Conservation (phyloP, 2,113 vertebrate species). For the Carassius auratus region DNA sequence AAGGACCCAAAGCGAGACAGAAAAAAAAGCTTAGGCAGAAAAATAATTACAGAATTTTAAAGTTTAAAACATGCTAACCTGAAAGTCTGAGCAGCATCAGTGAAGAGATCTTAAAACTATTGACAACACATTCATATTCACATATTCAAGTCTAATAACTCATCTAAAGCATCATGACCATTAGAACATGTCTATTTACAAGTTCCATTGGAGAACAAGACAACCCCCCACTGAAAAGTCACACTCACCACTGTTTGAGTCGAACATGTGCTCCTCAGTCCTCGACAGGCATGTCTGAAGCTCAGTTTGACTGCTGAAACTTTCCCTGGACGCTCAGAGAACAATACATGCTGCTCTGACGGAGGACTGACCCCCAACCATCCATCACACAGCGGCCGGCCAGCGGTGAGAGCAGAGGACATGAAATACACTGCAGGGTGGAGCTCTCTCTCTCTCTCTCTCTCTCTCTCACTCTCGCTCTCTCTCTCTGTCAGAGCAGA, state of each 20-base stretch:
- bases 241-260: slow-evolving; percentile 53
- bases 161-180: background rate
- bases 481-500: slow-evolving; percentile 32
- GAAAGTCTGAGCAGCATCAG: background rate
- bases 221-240: background rate
- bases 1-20: background rate
- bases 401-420: slow-evolving; percentile 44
- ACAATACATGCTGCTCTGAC: slow-evolving; percentile 51
- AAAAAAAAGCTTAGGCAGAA: background rate
- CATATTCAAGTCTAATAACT: background rate
- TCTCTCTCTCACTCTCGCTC: slow-evolving; percentile 1
- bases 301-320: slow-evolving; percentile 37
- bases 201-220: background rate
- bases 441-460: slow-evolving; percentile 34
- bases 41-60: background rate
- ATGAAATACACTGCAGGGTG: slow-evolving; percentile 43
- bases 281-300: background rate
- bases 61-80: background rate
- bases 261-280: slow-evolving; percentile 12
- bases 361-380: slow-evolving; percentile 36
- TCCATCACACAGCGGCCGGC: slow-evolving; percentile 45
- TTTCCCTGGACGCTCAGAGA: slow-evolving; percentile 48
- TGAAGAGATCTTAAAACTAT: background rate
- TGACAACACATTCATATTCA: slow-evolving; percentile 1
- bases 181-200: background rate